These are phyloP conservation scores for Thalpophila matura DNA, from an alignment of 2,888 invertebrate genomes.

Conservation along the genomic window DNA sequence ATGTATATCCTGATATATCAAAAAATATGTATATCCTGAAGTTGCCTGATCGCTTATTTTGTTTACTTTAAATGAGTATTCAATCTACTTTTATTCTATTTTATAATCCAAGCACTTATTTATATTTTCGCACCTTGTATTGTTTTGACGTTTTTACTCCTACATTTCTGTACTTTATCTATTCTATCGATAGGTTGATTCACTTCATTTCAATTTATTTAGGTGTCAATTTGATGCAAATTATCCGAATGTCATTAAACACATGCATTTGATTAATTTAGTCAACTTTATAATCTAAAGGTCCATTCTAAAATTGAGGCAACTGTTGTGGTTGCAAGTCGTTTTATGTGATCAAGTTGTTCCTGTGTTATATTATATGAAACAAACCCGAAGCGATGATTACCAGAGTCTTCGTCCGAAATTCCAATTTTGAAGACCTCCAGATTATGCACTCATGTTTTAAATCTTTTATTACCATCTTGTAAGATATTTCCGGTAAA, in stretches of 20 bases:
- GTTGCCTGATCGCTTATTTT: slow-evolving; percentile 55
- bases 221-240: slow-evolving; percentile 41
- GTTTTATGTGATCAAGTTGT: neutral
- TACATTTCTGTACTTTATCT: slow-evolving; percentile 26
- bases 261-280: slow-evolving; percentile 21
- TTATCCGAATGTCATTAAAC: slow-evolving; percentile 26
- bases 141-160: slow-evolving; percentile 49
- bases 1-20: slow-evolving; percentile 22
- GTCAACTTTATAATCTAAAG: slow-evolving; percentile 27
- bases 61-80: slow-evolving; percentile 22
- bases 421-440: slow-evolving; percentile 20
- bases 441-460: slow-evolving; percentile 21
- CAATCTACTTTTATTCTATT: slow-evolving; percentile 41
- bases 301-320: slow-evolving; percentile 4
- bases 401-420: neutral
- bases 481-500: slow-evolving; percentile 38
- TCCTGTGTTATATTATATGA: neutral
- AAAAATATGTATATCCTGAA: slow-evolving; percentile 53
- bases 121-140: slow-evolving; percentile 62
- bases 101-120: slow-evolving; percentile 57
- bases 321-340: neutral
- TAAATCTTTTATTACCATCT: slow-evolving; percentile 11
- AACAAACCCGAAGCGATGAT: neutral
- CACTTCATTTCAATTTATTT: slow-evolving; percentile 33
- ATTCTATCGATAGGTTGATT: slow-evolving; percentile 29